Evolutionary conservation across 2,113 vertebrate species (phyloP), one percentile per base, ranked within the genome.

Genomic region (Oxygymnocypris stewartii): DNA sequence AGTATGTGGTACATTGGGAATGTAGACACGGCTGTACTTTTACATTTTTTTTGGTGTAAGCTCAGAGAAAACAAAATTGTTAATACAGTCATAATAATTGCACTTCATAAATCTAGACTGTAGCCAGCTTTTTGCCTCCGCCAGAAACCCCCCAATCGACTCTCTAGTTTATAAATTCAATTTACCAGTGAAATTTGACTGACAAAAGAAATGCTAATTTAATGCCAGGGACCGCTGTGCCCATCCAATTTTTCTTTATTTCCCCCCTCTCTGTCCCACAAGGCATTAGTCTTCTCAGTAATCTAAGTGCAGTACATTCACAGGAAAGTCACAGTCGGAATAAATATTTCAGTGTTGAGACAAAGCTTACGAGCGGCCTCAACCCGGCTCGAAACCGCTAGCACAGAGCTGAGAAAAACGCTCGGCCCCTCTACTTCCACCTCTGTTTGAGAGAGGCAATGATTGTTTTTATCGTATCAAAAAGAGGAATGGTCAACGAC

Each of bases 21-120:
- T 95, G 94, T 94, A 93, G 94, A 93, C 92, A 95, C 94, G 94
- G 94, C 93, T 93, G 93, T 93, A 94, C 91, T 92, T 67, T 75
- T 88, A 65, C 40, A 79, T 85, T 84, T 84, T 73, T 91, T 95
- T 94, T 95, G 95, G 94, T 95, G 94, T 94, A 94, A 95, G 95
- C 94, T 94, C 93, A 94, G 93, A 95, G 92, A 94, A 94, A 94
- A 94, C 92, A 93, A 94, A 95, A 94, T 93, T 92, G 93, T 94
- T 94, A 94, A 93, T 94, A 94, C 93, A 94, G 93, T 95, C 92
- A 94, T 94, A 93, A 95, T 95, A 95, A 95, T 95, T 95, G 94
- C 94, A 95, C 94, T 95, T 95, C 92, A 94, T 94, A 94, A 94
- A 95, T 94, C 93, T 94, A 93, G 92, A 94, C 93, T 91, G 93